Percentiles rank a stretch among this genome's conserved stretches.
Evolutionary conservation across 2,797 vertebrate species (phyloP).

Genomic region (Falco concolor): DNA sequence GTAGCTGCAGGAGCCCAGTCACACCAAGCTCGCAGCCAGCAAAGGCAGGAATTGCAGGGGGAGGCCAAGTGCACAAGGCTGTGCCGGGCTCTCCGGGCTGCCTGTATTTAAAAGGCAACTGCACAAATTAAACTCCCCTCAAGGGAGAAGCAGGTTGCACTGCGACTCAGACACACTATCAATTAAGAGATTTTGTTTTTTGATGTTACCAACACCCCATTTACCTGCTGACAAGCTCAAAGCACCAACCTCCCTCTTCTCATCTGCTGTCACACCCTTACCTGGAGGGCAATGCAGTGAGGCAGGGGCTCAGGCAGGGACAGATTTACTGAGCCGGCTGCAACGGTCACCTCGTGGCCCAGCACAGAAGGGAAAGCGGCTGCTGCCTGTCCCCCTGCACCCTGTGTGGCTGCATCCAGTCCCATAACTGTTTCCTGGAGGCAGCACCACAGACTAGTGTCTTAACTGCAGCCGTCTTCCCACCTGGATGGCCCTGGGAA

Average conservation of each 20-base stretch:
- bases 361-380: background rate
- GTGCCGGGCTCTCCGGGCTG: background rate
- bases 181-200: too few species aligned
- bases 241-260: background rate
- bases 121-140: background rate
- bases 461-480: background rate
- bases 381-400: background rate
- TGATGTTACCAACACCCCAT: background rate
- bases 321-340: background rate
- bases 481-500: background rate
- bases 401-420: background rate
- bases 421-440: background rate
- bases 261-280: background rate
- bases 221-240: background rate
- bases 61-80: background rate
- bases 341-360: background rate
- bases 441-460: accelerated
- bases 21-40: background rate
- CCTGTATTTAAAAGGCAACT: background rate
- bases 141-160: background rate
- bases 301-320: background rate
- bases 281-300: background rate
- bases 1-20: background rate
- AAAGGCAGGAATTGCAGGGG: background rate
- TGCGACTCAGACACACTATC: background rate